Evolutionary conservation across 2,888 invertebrate genomes (phyloP), one percentile per base, ranked within the genome.

Genomic region (Macrophya alboannulata): DNA sequence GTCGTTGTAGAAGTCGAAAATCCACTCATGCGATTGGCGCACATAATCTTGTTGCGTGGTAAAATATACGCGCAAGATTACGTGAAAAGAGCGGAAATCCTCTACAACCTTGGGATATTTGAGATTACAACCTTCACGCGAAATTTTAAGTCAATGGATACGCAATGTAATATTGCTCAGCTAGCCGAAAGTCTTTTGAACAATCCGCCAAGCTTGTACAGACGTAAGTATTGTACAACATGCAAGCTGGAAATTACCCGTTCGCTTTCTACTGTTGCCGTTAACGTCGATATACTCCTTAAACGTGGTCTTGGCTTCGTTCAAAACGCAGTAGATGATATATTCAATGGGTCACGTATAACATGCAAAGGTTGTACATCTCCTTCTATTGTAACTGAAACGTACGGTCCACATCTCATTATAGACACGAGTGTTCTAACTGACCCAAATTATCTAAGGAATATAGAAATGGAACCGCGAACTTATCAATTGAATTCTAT

Each of bases 401-500:
- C 72, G 37, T 72, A 72, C 40, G 72, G 43, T 15, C 15, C 43
- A n/a, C 72, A 72, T 72, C 40, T 72, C 17, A 43, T 72, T 15
- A 72, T 72, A 37, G 43, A 72, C n/a, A 72, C 43, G 37, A 72
- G 72, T 25, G 37, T 72, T 3, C 40, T 72, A n/a, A 72, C 72
- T 6, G 43, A 72, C 43, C 17, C 37, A 72, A 72, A 72, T 40
- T 72, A 72, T 43, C 6, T 40, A 6, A 15, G 0, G 12, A 2
- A 4, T 15, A 72, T 40, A 4, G 4, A 40, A 17, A 43, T 40
- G 17, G 21, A 31, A 31, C 72, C 72, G 10, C 43, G 17, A 43
- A 37, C 25, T 12, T 37, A 37, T n/a, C 2, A 37, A n/a, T 72
- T 72, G n/a, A n/a, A n/a, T n/a, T 72, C 72, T 15, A 40, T 72